Conservation (phyloP, 1,140 invertebrate genomes). For the Trachelipus rathkii region DNA sequence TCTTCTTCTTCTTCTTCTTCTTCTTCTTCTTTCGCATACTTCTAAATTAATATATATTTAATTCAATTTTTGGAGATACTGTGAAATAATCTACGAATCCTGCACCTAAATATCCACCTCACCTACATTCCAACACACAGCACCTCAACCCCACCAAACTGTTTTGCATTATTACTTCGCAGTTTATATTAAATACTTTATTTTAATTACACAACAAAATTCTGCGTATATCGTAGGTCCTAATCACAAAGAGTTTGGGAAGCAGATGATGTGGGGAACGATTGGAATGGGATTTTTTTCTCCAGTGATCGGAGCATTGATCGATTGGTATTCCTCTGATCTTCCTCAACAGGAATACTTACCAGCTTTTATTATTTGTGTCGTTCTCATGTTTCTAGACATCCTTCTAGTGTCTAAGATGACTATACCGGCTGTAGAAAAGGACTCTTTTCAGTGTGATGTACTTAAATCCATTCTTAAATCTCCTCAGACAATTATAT, state of each 20-base stretch:
- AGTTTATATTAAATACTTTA: no score
- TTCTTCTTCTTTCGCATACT: no score
- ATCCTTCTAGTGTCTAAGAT: conserved; percentile 26
- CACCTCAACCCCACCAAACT: no score
- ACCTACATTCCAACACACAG: no score
- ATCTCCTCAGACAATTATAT: conserved; percentile 61
- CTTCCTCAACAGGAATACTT: conserved; percentile 63
- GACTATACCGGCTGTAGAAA: conserved; percentile 38
- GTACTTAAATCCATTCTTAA: conserved; percentile 60
- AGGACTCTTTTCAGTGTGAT: conserved; percentile 35
- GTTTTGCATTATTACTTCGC: no score
- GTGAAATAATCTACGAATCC: no score
- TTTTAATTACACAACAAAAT: no score
- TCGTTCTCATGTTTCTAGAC: conserved; percentile 56
- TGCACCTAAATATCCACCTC: no score
- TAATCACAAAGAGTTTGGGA: conserved; percentile 29
- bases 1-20: no score
- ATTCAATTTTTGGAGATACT: no score
- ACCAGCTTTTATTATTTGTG: conserved; percentile 68
- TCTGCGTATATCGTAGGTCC: conserved; percentile 1
- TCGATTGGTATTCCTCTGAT: conserved; percentile 29
- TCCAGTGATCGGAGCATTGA: conserved; percentile 21
- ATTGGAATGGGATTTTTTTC: conserved; percentile 34
- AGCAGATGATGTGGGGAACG: conserved; percentile 37
- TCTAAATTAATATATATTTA: no score